A percentile compares a stretch with the other conserved stretches of the same genome.
phyloP scores from a whole-genome alignment of 2,888 invertebrate genomes.

The Athalia cordata region DNA sequence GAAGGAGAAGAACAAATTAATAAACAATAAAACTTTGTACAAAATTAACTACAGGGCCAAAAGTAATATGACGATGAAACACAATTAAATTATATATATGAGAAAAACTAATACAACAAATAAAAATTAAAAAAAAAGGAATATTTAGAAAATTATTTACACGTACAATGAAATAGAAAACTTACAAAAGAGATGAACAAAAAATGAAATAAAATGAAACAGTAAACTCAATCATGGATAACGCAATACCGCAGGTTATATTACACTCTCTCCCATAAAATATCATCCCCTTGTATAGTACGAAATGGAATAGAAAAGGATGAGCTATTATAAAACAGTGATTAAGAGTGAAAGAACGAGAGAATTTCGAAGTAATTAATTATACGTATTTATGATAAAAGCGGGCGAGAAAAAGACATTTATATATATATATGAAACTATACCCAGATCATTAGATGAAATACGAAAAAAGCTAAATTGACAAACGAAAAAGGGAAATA shows the following conservation, averaged over 20 bases:
- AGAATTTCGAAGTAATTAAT: slow-evolving; percentile 26
- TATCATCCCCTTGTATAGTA: slow-evolving; percentile 2
- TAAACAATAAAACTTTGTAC: slow-evolving; percentile 61
- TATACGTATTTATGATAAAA: background rate
- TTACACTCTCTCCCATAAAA: background rate
- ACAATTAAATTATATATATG: slow-evolving; percentile 32
- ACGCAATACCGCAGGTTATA: too few species aligned
- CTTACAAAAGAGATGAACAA: too few species aligned
- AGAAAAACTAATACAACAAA: background rate
- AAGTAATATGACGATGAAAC: slow-evolving; percentile 55
- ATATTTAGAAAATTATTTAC: slow-evolving; percentile 56
- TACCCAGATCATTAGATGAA: background rate
- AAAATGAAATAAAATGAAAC: too few species aligned
- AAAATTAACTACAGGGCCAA: slow-evolving; percentile 71
- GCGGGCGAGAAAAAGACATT: slow-evolving; percentile 31
- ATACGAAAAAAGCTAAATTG: slow-evolving; percentile 19
- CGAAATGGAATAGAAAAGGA: slow-evolving; percentile 6
- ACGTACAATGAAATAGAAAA: too few species aligned
- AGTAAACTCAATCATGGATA: too few species aligned
- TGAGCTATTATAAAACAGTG: slow-evolving; percentile 2
- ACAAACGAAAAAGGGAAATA: slow-evolving; percentile 33
- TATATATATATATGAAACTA: background rate
- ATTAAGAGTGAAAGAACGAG: background rate
- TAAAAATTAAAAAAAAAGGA: slow-evolving; percentile 50
- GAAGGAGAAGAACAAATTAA: slow-evolving; percentile 26